A percentile compares a stretch with the other conserved stretches of the same genome.
These are phyloP conservation scores for Camponotus fellah DNA, from an alignment of 2,888 invertebrate genomes.

Conservation along the genomic window DNA sequence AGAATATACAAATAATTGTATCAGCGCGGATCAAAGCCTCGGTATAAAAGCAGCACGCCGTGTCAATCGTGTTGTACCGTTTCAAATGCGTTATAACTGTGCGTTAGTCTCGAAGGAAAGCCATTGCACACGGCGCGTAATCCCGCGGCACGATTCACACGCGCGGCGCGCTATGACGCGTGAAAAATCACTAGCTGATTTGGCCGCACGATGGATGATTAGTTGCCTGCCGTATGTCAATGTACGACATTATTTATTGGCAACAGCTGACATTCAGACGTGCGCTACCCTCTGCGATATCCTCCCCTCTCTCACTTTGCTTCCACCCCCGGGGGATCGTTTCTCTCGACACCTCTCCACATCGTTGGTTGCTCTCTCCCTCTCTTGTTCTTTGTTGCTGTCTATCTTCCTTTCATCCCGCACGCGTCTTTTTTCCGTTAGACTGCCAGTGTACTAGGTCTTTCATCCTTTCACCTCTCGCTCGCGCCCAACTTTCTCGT, in stretches of 20 bases:
- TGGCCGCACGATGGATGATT: constrained; percentile 79
- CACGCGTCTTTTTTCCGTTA: constrained; percentile 52
- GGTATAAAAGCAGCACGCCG: neutral
- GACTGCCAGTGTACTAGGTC: constrained; percentile 21
- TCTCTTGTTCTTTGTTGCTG: constrained; percentile 1
- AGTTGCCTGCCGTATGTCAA: constrained; percentile 82
- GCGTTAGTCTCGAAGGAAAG: constrained; percentile 30
- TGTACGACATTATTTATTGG: constrained; percentile 83
- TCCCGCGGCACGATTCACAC: constrained; percentile 59
- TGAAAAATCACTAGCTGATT: constrained; percentile 83
- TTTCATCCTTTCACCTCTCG: constrained; percentile 48
- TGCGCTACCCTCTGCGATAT: constrained; percentile 68
- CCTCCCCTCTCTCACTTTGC: constrained; percentile 60
- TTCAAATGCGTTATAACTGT: constrained; percentile 21
- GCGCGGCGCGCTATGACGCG: constrained; percentile 63
- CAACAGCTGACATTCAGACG: constrained; percentile 83
- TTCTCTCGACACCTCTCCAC: constrained; percentile 63
- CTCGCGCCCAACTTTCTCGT: constrained; percentile 59
- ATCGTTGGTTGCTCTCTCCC: constrained; percentile 44
- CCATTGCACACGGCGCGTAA: constrained; percentile 54
- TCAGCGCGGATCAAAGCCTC: neutral
- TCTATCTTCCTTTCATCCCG: constrained; percentile 19
- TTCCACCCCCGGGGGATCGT: constrained; percentile 66
- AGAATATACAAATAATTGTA: constrained; percentile 17
- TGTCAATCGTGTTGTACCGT: constrained; percentile 22